These are phyloP conservation scores for Lepus europaeus DNA, from an alignment of 2,113 vertebrate species.

Conservation along the genomic window DNA sequence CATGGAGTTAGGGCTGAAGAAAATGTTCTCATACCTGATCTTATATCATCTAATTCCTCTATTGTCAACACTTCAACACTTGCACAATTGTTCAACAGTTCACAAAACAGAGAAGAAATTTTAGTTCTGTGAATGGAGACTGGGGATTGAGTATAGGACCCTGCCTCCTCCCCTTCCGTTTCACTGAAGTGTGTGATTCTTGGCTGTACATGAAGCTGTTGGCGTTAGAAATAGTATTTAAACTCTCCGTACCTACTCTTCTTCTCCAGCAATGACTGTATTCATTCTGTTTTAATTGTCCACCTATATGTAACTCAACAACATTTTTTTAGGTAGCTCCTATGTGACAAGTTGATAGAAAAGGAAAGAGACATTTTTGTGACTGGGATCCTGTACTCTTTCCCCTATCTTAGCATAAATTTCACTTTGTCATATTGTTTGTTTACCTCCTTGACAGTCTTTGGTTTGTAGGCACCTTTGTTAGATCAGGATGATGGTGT, in stretches of 20 bases:
- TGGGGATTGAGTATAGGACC: neutral
- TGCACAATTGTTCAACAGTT: neutral
- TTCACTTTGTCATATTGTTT: neutral
- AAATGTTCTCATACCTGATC: neutral
- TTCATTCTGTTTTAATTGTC: neutral
- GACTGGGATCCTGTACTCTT: neutral
- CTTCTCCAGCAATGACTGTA: neutral
- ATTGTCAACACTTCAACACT: neutral
- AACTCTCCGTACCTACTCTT: neutral
- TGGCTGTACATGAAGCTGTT: neutral
- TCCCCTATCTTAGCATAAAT: neutral
- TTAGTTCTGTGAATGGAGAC: neutral
- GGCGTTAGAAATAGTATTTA: neutral
- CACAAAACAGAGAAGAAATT: neutral
- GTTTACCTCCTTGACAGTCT: neutral
- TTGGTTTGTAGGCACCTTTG: neutral
- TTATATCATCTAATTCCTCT: neutral
- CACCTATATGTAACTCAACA: neutral
- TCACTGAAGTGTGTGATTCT: neutral
- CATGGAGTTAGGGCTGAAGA: neutral
- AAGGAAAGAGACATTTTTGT: neutral
- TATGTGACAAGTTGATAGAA: neutral
- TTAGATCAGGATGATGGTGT: neutral
- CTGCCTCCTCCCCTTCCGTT: neutral
- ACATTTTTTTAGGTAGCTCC: neutral